These are phyloP conservation scores for Drosophila carrolli DNA, from an alignment of 1,140 invertebrate species.

Conservation along the genomic window DNA sequence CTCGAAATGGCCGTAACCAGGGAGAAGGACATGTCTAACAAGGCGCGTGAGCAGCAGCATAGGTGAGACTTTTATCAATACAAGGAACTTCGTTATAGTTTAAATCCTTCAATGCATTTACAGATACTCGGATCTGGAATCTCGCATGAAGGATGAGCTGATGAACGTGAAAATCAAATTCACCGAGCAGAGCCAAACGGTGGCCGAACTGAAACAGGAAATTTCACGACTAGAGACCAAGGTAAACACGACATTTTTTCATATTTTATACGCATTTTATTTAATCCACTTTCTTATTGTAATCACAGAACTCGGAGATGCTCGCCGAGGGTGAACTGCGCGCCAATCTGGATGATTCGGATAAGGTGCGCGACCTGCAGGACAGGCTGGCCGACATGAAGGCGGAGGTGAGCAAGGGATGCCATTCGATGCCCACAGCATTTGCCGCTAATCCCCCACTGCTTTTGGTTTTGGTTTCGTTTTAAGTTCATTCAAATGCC, in stretches of 20 bases:
- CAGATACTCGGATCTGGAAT: constrained; percentile 92
- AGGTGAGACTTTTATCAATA: constrained; percentile 84
- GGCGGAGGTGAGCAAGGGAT: constrained; percentile 90
- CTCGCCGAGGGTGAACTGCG: constrained; percentile 94
- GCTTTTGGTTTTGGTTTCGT: constrained; percentile 55
- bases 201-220: constrained; percentile 97
- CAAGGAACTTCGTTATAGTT: not conserved
- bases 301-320: constrained; percentile 94
- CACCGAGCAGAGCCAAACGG: constrained; percentile 95
- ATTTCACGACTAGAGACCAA: constrained; percentile 97
- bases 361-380: constrained; percentile 93
- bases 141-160: constrained; percentile 94
- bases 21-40: constrained; percentile 91
- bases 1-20: constrained; percentile 89
- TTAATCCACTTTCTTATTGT: not conserved
- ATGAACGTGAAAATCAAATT: constrained; percentile 98
- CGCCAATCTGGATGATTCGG: constrained; percentile 92
- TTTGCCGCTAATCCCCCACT: constrained; percentile 12
- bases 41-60: constrained; percentile 93
- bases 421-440: constrained; percentile 1
- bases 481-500: constrained; percentile 30
- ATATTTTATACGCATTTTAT: not conserved
- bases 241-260: constrained; percentile 85
- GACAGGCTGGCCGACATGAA: constrained; percentile 96
- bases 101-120: not conserved